A percentile compares a stretch with the other conserved stretches of the same genome.
Evolutionary conservation across 37 sponge, comb jelly and placozoan genomes (phyloP).

Genomic region (Sycon ciliatum): DNA sequence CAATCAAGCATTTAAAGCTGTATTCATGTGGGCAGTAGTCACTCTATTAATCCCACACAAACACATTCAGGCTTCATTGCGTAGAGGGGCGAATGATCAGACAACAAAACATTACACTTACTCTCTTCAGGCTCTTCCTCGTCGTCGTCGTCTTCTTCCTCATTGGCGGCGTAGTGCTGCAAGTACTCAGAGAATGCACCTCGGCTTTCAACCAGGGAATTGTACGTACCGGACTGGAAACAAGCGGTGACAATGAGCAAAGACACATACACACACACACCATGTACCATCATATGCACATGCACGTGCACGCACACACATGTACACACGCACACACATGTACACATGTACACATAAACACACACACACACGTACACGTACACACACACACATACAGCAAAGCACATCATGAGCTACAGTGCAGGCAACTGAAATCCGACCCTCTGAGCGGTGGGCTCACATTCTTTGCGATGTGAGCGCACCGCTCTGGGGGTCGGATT

Average conservation of each 20-base stretch:
- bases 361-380: neutral
- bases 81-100: neutral
- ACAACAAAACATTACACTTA: neutral
- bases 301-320: neutral
- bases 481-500: too few relatives aligned
- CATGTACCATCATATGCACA: neutral
- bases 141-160: neutral
- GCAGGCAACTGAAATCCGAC: too few relatives aligned
- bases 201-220: constrained; percentile 49
- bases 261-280: neutral
- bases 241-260: neutral
- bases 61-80: neutral
- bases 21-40: neutral
- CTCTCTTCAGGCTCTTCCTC: neutral
- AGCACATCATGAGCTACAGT: too few relatives aligned
- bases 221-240: constrained; percentile 45
- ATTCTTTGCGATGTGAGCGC: too few relatives aligned
- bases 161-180: constrained; percentile 27
- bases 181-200: constrained; percentile 73
- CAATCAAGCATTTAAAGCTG: too few relatives aligned
- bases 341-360: too few relatives aligned
- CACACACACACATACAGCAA: constrained; percentile 19
- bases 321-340: too few relatives aligned
- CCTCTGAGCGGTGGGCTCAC: too few relatives aligned
- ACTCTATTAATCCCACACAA: neutral